Percentiles rank a stretch among this genome's conserved stretches.
These are phyloP conservation scores for Dryadula phaetusa DNA, from an alignment of 2,888 invertebrate genomes.

Conservation along the genomic window DNA sequence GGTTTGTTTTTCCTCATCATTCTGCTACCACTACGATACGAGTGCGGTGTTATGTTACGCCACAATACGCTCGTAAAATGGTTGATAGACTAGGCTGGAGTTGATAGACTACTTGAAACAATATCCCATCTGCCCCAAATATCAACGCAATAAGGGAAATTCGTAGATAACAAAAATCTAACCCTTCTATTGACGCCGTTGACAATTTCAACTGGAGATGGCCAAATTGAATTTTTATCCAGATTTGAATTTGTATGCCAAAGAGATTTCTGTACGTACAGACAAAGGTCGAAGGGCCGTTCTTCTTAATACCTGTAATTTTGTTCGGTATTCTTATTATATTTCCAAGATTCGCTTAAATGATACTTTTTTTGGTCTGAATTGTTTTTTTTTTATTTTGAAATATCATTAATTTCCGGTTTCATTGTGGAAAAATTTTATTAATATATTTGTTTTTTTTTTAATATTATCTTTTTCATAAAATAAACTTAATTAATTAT, in stretches of 20 bases:
- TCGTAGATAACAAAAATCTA: too few species aligned
- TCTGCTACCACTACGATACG: too few species aligned
- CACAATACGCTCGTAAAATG: too few species aligned
- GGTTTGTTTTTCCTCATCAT: too few species aligned
- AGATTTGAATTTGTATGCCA: slow-evolving; percentile 60
- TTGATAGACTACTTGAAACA: too few species aligned
- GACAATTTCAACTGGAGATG: slow-evolving; percentile 58
- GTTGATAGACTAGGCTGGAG: too few species aligned
- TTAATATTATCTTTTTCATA: too few species aligned
- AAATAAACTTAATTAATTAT: too few species aligned
- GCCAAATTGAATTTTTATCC: slow-evolving; percentile 83
- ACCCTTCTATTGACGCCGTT: slow-evolving; percentile 29
- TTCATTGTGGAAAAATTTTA: not conserved
- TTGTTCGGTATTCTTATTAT: not conserved
- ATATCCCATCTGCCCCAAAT: too few species aligned
- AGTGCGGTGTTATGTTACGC: too few species aligned
- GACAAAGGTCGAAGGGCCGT: slow-evolving; percentile 22
- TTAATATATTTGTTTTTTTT: too few species aligned
- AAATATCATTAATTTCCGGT: not conserved
- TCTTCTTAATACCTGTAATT: slow-evolving; percentile 23
- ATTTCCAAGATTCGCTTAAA: not conserved
- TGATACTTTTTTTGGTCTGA: not conserved
- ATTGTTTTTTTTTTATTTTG: not conserved
- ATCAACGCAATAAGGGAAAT: too few species aligned
- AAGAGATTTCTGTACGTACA: slow-evolving; percentile 24